Base-by-base conservation (phyloP, 2,888 invertebrate species). In the Neocrepidodera transversa region DNA sequence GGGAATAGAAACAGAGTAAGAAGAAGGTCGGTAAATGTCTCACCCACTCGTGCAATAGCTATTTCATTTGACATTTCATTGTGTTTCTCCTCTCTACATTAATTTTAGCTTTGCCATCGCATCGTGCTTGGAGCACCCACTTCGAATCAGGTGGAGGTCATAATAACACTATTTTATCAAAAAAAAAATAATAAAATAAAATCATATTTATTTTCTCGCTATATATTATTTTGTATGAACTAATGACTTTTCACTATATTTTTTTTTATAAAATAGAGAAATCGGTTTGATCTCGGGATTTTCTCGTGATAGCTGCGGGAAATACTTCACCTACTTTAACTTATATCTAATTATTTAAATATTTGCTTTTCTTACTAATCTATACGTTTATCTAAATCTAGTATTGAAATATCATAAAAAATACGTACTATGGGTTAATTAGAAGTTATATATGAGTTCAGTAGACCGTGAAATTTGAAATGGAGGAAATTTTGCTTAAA, bases 1-100 rank as follows among this genome's bases (percentile, higher is more conserved):
- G 17, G 48, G 20, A 47, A 48, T 30, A 36, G 48, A 28, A 47
- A 16, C 11, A 47, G 38, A n/a, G n/a, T 23, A 28, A 16, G 45
- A 40, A 50, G 43, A 56, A 56, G 49, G 56, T 49, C 50, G 42
- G 50, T 45, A 57, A 57, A 57, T 57, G 56, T 49, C 50, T 51
- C 50, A 50, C 49, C 57, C 67, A 62, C 68, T 60, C 67, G 65
- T 60, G 58, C 43, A 57, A 53, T 28, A 54, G 54, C 36, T 45
- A 63, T 65, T 68, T 60, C 59, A 54, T 65, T 64, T 68, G 68
- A 60, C 66, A 68, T 68, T 64, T 67, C 57, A 65, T 68, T 68
- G 67, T 67, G 58, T 66, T 66, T 47, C 45, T 45, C 45, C 45
- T 54, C 58, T 57, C 50, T 58, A 63, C 55, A 55, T 61, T 62